A percentile compares a stretch with the other conserved stretches of the same genome.
These are phyloP conservation scores for Galaxea fascicularis DNA, from an alignment of 92 coral and sea anemone genomes.

Conservation along the genomic window DNA sequence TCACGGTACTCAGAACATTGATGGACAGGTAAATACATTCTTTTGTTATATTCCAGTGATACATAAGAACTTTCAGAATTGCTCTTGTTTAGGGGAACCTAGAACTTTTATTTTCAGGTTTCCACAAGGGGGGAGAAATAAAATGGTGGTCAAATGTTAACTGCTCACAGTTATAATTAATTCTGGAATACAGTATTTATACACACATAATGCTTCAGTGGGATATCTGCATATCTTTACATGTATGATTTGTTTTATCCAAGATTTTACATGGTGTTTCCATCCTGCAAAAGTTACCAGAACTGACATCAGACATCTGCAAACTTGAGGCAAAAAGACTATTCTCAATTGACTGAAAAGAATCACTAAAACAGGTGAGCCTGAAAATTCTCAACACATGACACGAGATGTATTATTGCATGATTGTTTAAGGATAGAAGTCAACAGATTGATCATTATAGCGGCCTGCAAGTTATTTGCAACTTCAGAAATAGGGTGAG, in stretches of 20 bases:
- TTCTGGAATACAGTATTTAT: too few species aligned
- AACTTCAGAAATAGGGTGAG: too few species aligned
- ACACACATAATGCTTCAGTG: background rate
- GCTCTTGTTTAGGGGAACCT: too few species aligned
- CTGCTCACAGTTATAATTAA: too few species aligned
- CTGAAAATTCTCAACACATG: conserved; percentile 9
- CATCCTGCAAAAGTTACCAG: conserved; percentile 52
- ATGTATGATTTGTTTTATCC: background rate
- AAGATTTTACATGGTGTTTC: conserved; percentile 44
- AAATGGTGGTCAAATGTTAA: too few species aligned
- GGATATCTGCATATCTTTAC: too few species aligned
- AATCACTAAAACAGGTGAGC: conserved; percentile 42
- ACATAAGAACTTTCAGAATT: too few species aligned
- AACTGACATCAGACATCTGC: conserved; percentile 35
- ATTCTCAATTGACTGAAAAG: conserved; percentile 19
- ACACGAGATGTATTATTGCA: background rate
- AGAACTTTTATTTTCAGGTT: too few species aligned
- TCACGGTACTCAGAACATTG: conserved; percentile 53
- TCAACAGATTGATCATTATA: too few species aligned
- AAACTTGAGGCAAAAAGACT: conserved; percentile 32
- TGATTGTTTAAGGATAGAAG: too few species aligned
- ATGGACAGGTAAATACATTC: conserved; percentile 56
- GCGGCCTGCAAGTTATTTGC: too few species aligned
- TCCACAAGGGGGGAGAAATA: too few species aligned
- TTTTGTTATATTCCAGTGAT: background rate